Conservation (phyloP, 2,113 vertebrate species). For the Petrocephalus zakoni region DNA sequence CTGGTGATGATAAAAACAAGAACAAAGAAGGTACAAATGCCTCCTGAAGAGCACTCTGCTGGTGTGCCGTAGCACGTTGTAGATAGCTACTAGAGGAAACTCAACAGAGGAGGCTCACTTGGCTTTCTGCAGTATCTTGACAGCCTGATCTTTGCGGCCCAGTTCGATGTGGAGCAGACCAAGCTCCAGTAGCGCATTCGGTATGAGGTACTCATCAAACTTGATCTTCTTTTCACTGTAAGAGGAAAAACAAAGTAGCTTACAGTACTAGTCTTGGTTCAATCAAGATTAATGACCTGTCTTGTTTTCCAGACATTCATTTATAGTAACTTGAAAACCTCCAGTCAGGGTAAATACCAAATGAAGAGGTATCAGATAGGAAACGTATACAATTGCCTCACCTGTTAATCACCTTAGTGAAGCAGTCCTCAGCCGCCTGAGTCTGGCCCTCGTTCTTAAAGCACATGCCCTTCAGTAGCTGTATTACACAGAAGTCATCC, state of each 20-base stretch:
- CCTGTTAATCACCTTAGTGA: constrained; percentile 58
- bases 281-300: neutral
- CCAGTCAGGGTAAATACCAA: neutral
- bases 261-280: neutral
- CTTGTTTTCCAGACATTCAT: neutral
- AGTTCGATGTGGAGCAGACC: constrained; percentile 61
- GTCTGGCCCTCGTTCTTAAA: constrained; percentile 61
- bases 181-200: constrained; percentile 69
- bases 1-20: neutral
- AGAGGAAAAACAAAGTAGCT: neutral
- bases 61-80: neutral
- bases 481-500: constrained; percentile 65
- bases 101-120: constrained; percentile 54
- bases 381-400: constrained; percentile 30
- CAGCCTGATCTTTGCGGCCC: constrained; percentile 60
- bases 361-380: neutral
- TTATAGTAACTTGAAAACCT: neutral
- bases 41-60: neutral
- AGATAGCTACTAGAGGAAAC: neutral
- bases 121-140: constrained; percentile 65
- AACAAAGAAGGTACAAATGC: neutral
- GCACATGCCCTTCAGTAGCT: constrained; percentile 67
- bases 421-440: constrained; percentile 61
- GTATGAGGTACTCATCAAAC: constrained; percentile 70
- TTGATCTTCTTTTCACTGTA: constrained; percentile 69